Base-by-base conservation (phyloP, 92 coral and sea anemone species). In the Epizoanthus fatuus region DNA sequence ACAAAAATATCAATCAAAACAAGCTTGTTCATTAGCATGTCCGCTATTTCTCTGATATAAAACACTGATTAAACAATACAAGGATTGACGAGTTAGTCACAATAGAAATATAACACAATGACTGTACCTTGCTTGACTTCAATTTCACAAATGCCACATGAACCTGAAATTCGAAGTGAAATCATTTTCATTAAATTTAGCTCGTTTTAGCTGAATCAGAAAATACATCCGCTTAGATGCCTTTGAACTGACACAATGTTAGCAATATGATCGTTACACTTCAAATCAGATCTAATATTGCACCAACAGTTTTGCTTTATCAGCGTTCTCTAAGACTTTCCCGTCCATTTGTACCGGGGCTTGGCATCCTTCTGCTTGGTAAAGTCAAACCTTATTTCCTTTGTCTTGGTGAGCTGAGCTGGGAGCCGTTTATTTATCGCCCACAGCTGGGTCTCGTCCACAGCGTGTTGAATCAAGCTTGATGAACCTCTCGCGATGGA, bases 61-160 rank as follows among this genome's bases (percentile, higher is more conserved):
- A 79, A 57, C 5, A 11, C 16, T 38, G 29, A 54, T 71, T 17
- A 12, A 44, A 22, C 49, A 44, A 44, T 44, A 44, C 49, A 44
- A 44, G 1, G 8, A 44, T 9, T 5, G 53, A 49, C 14, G 11
- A 7, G 53, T 49, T 49, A 8, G 12, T 8, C 11, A 49, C 13
- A 49, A 49, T 10, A 2, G 11, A 49, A 49, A 49, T 12, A 49
- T 12, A 49, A 10, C 32, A 66, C 54, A 75, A 2, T 16, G 10
- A 3, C 11, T 81, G 72, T 59, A 95, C 98, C 86, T 69, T 95
- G 99, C 52, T 88, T 81, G 55, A 86, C 92, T 45, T 80, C 55
- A 44, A 88, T 81, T 19, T 90, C 89, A 84, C 99, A 96, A 75
- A 72, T 69, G 74, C 68, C 95, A 87, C 99, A 96, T 40, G 93